phyloP scores from a whole-genome alignment of 1,140 invertebrate species.

The Cepaea nemoralis region DNA sequence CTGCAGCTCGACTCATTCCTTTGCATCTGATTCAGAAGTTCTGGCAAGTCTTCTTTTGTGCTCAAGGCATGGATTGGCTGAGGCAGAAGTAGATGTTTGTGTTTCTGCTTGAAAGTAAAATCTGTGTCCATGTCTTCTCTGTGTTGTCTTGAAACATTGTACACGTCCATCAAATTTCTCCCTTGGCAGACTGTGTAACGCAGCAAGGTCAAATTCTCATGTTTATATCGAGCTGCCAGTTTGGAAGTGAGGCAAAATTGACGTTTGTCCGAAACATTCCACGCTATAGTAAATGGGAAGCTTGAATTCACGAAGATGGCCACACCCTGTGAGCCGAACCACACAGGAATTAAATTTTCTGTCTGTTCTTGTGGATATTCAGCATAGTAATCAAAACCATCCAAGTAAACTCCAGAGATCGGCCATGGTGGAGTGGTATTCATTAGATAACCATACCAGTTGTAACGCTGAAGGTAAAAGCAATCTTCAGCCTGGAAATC shows the following conservation, averaged over 20 bases:
- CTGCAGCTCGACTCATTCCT: constrained; percentile 34
- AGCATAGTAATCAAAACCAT: constrained; percentile 39
- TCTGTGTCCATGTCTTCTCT: constrained; percentile 38
- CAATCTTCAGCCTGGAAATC: constrained; percentile 48
- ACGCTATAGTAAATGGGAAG: constrained; percentile 43
- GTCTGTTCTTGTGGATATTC: constrained; percentile 44
- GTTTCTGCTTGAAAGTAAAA: constrained; percentile 25
- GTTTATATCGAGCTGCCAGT: constrained; percentile 15
- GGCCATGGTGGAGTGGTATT: constrained; percentile 44
- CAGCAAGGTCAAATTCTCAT: constrained; percentile 21
- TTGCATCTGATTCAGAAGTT: constrained; percentile 28
- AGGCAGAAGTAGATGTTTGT: constrained; percentile 36
- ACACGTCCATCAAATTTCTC: constrained; percentile 38
- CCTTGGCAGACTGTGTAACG: constrained; percentile 49
- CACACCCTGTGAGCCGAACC: constrained; percentile 47
- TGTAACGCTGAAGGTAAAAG: constrained; percentile 49
- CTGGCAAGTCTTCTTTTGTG: constrained; percentile 22
- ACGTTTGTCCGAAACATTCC: constrained; percentile 47
- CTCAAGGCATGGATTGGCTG: constrained; percentile 41
- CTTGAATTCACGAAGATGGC: constrained; percentile 46
- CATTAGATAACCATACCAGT: constrained; percentile 47
- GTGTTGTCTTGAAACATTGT: constrained; percentile 36
- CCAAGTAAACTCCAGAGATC: constrained; percentile 33
- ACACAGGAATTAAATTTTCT: constrained; percentile 44
- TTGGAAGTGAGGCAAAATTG: constrained; percentile 49